Evolutionary conservation across 2,797 vertebrate genomes (phyloP).

Genomic region (Ammospiza maritima): DNA sequence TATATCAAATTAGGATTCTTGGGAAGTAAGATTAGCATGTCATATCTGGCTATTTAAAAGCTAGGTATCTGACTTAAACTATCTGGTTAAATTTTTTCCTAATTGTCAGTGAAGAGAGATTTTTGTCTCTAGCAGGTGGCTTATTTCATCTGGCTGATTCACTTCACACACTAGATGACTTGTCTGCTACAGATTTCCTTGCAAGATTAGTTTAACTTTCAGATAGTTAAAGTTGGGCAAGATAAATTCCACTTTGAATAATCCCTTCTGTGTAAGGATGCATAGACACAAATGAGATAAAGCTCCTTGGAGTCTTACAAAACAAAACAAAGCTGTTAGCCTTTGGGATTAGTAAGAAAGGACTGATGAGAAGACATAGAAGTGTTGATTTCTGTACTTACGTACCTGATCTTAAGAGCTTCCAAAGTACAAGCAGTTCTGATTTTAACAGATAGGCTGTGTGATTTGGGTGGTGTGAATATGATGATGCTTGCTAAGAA

Average conservation of each 20-base stretch:
- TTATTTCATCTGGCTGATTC: not conserved
- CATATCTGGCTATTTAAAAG: not conserved
- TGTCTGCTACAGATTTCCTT: not conserved
- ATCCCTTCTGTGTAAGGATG: not conserved
- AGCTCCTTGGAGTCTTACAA: not conserved
- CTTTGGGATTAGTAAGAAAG: not conserved
- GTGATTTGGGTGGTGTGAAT: constrained; percentile 30
- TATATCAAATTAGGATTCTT: not conserved
- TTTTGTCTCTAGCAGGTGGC: not conserved
- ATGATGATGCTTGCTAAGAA: constrained; percentile 6
- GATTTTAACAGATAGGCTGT: constrained; percentile 24
- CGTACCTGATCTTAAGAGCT: not conserved
- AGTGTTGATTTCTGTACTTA: not conserved
- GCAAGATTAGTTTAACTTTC: not conserved
- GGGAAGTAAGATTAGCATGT: not conserved
- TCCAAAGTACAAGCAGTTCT: not conserved
- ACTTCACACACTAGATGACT: not conserved
- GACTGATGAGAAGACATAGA: not conserved
- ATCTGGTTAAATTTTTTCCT: not conserved
- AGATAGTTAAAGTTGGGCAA: not conserved
- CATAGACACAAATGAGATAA: not conserved
- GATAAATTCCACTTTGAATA: not conserved
- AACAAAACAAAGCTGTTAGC: not conserved
- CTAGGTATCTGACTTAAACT: not conserved
- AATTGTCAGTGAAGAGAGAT: not conserved